Base-by-base conservation (phyloP, 2,113 vertebrate species). In the Casuarius casuarius region DNA sequence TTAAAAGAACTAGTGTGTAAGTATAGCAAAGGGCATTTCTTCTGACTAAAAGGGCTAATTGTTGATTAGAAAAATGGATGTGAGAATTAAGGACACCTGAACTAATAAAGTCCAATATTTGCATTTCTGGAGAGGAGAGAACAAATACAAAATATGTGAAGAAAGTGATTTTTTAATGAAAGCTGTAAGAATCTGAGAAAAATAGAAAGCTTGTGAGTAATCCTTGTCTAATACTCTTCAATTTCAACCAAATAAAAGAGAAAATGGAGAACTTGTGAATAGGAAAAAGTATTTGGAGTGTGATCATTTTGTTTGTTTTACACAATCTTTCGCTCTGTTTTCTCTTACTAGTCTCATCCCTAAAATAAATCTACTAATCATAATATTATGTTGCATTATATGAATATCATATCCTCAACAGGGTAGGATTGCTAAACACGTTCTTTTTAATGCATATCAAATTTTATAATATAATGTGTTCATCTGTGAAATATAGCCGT, bases 1-100 rank as follows among this genome's bases (percentile, higher is more conserved):
- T 91, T 79, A 40, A 75, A 78, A 76, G 44, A 91, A 72, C 16
- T 14, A 48, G 22, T 83, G 49, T 93, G 17, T 31, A 84, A 71
- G 31, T 66, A 16, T 9, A 86, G 42, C 46, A 68, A 81, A 88
- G 33, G 42, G 8, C 10, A 31, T 86, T 95, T 74, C 31, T 81
- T 13, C 68, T 70, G 33, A 52, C 7, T 65, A 19, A 61, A 85
- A 82, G 9, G 4, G 7, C 3, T 89, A 80, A 87, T 52, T 90
- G 8, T 74, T 2, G 0, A 70, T 95, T 95, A 77, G 8, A 82
- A 74, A 89, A 89, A 33, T 35, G 5, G 46, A 18, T 88, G 54
- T 68, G 51, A 92, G 48, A 96, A 73, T 38, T 82, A 80, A 91
- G 35, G 20, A 56, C 40, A 92, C 18, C 68, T 91, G 90, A 92